Conservation (phyloP, 2,888 invertebrate genomes). For the Drosophila stalkeri region DNA sequence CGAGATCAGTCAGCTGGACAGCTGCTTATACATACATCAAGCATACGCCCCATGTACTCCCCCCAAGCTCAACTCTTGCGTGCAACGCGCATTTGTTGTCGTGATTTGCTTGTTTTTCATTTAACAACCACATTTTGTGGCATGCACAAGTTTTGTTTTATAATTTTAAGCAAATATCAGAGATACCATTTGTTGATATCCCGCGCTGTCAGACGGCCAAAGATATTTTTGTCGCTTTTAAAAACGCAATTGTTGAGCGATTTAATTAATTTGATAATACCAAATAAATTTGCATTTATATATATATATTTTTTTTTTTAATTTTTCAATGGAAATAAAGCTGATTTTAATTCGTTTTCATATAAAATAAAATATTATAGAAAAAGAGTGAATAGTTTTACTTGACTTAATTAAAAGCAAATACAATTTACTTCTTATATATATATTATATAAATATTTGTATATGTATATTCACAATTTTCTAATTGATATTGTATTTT, state of each 20-base stretch:
- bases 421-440: not conserved
- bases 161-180: slow-evolving; percentile 73
- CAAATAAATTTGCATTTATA: slow-evolving; percentile 1
- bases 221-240: slow-evolving; percentile 1
- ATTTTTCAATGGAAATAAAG: not conserved
- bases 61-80: not conserved
- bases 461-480: not conserved
- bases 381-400: not conserved
- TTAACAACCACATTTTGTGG: slow-evolving; percentile 69
- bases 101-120: slow-evolving; percentile 77
- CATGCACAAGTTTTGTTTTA: slow-evolving; percentile 63
- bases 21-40: slow-evolving; percentile 34
- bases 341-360: not conserved
- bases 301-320: not conserved
- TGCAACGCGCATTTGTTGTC: slow-evolving; percentile 42
- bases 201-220: slow-evolving; percentile 3
- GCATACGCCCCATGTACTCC: not conserved
- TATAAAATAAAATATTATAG: too few species aligned
- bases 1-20: slow-evolving; percentile 52
- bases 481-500: not conserved
- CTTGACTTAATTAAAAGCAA: not conserved
- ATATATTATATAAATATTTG: too few species aligned
- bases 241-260: not conserved
- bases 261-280: slow-evolving; percentile 18
- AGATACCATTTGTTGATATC: slow-evolving; percentile 29